Evolutionary conservation across 2,888 invertebrate genomes (phyloP), one percentile per base, ranked within the genome.

Genomic region (Drosophila mettleri): DNA sequence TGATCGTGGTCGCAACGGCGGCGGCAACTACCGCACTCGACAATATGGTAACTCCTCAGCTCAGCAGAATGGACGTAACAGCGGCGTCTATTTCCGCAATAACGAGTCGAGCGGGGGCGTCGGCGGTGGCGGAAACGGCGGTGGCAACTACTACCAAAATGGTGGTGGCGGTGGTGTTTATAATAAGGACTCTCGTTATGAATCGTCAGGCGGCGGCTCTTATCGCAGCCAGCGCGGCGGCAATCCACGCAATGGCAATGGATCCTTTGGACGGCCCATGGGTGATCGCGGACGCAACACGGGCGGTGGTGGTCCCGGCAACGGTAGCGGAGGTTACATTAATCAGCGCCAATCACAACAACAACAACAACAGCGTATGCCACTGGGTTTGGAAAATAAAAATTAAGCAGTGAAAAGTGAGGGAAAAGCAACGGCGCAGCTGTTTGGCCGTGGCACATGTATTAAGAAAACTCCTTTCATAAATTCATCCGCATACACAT

Each of bases 1-100:
- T 59, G 87, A 88, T 4, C 82, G 89, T 38, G 89, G 85, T 20
- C 81, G 84, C 45, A 81, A 88, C 5, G 78, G 89, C 12, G 80
- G 89, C 8, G 80, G 86, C 4, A 79, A 78, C 49, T 84, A 89
- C 66, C 80, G 90, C 14, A 63, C 80, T 6, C 81, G 90, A 22
- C 78, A 88, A 53, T 89, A 90, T 41, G 88, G 90, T n/a, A 89
- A 86, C 31, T 88, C 88, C 18, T 81, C 86, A 0, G 78, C 85
- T 52, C 89, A 89, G 43, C 89, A 90, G 38, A 85, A 89, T 27
- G 89, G 89, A 18, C 76, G 89, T 20, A 86, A 89, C 31, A 82
- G 88, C 46, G 83, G 91, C 22, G 90, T 91, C 3, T 91, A 91
- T 61, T 91, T 91, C 88, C 91, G 91, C 43, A 91, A 91, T 69